Evolutionary conservation across 2,888 invertebrate genomes (phyloP).

Genomic region (Stenodema calcarata): DNA sequence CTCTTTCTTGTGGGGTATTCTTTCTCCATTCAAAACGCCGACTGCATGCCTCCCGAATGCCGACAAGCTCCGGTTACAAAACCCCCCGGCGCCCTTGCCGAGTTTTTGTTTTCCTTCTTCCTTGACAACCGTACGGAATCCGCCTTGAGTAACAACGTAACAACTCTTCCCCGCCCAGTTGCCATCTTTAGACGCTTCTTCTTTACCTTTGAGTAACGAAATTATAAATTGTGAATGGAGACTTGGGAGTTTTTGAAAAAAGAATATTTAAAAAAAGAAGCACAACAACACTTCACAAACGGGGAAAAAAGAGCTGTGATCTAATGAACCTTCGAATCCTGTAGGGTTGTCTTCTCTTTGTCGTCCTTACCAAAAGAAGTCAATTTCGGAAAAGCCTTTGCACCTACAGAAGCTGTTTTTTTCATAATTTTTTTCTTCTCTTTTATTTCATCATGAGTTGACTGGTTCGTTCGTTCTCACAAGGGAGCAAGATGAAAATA

Average conservation of each 20-base stretch:
- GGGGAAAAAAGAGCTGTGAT: neutral
- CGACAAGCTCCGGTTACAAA: constrained; percentile 16
- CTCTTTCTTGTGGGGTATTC: constrained; percentile 8
- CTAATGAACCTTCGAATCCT: neutral
- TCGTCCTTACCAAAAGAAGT: neutral
- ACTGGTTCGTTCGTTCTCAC: no score
- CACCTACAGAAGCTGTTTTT: neutral
- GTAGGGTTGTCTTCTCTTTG: neutral
- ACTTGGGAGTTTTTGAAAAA: neutral
- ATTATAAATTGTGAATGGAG: neutral
- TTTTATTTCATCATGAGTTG: no score
- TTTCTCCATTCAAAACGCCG: constrained; percentile 27
- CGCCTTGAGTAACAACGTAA: neutral
- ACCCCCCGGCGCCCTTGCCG: neutral
- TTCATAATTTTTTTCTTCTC: no score
- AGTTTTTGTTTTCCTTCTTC: neutral
- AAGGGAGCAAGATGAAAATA: no score
- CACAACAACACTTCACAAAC: neutral
- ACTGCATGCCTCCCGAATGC: constrained; percentile 16
- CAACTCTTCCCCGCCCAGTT: neutral
- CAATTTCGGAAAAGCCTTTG: neutral
- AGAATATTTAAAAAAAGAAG: neutral
- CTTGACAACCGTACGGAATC: constrained; percentile 9
- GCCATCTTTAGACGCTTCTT: neutral
- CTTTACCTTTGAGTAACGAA: neutral